A percentile compares a stretch with the other conserved stretches of the same genome.
Evolutionary conservation across 2,113 vertebrate genomes (phyloP).

Genomic region (Tychaedon coryphoeus): DNA sequence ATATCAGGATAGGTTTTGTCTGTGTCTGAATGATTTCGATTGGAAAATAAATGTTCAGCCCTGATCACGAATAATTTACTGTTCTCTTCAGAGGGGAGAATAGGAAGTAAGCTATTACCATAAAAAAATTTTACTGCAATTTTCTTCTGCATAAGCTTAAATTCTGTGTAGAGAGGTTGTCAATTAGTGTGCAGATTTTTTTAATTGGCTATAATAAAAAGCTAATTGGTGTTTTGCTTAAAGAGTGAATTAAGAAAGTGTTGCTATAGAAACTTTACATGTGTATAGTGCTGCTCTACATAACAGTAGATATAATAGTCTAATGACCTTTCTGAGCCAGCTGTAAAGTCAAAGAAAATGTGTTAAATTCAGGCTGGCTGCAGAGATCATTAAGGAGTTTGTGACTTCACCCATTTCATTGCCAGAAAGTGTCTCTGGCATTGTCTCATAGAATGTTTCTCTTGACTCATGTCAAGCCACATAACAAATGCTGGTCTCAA

Average conservation of each 20-base stretch:
- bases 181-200: slow-evolving; percentile 75
- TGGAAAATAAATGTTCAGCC: neutral
- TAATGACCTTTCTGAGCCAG: slow-evolving; percentile 43
- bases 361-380: neutral
- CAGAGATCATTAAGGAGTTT: slow-evolving; percentile 13
- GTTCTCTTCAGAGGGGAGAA: slow-evolving; percentile 30
- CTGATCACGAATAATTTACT: slow-evolving; percentile 33
- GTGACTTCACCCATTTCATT: neutral
- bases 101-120: slow-evolving; percentile 41
- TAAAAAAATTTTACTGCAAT: slow-evolving; percentile 30
- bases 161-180: slow-evolving; percentile 66
- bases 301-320: slow-evolving; percentile 23
- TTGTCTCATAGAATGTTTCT: slow-evolving; percentile 1
- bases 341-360: slow-evolving; percentile 7
- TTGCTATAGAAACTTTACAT: slow-evolving; percentile 59
- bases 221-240: slow-evolving; percentile 78
- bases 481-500: neutral
- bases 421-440: neutral
- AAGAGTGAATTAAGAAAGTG: slow-evolving; percentile 75
- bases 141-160: slow-evolving; percentile 66
- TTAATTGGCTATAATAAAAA: slow-evolving; percentile 75
- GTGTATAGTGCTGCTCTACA: slow-evolving; percentile 13
- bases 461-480: neutral
- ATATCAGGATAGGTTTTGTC: neutral
- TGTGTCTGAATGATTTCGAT: slow-evolving; percentile 13